These are phyloP conservation scores for Riparia riparia DNA, from an alignment of 2,113 vertebrate species.

Conservation along the genomic window DNA sequence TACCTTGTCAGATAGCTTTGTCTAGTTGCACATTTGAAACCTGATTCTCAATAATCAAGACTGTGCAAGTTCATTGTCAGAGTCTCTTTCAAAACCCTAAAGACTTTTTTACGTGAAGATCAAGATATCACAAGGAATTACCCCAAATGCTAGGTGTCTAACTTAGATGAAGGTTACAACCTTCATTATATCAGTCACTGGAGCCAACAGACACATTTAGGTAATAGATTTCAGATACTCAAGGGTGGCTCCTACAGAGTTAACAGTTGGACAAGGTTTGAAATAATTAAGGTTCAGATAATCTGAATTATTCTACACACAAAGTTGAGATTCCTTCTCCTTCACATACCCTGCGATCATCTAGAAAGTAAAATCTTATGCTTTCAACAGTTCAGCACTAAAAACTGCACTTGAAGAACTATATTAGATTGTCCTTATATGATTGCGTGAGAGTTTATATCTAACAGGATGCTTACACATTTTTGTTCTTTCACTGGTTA, in stretches of 20 bases:
- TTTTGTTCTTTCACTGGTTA: background rate
- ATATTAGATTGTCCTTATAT: background rate
- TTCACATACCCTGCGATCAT: background rate
- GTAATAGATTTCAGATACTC: background rate
- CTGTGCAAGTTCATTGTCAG: background rate
- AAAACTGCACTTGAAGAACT: background rate
- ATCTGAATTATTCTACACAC: background rate
- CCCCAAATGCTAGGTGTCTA: background rate
- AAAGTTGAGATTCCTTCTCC: background rate
- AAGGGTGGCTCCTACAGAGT: background rate
- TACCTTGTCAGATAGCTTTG: background rate
- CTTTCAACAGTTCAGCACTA: background rate
- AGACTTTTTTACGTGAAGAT: background rate
- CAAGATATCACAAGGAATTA: background rate
- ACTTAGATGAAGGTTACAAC: background rate
- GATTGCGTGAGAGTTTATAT: fast-evolving
- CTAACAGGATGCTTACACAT: fast-evolving
- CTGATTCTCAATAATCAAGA: background rate
- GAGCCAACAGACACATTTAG: background rate
- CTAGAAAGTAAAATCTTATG: background rate
- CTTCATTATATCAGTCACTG: background rate
- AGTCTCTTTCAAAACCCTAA: background rate
- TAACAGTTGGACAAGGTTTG: background rate
- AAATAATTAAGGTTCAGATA: background rate
- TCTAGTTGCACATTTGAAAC: background rate